These are phyloP conservation scores for Anneissia japonica DNA, from an alignment of 35 echinoderm and acorn worm genomes.

Conservation along the genomic window DNA sequence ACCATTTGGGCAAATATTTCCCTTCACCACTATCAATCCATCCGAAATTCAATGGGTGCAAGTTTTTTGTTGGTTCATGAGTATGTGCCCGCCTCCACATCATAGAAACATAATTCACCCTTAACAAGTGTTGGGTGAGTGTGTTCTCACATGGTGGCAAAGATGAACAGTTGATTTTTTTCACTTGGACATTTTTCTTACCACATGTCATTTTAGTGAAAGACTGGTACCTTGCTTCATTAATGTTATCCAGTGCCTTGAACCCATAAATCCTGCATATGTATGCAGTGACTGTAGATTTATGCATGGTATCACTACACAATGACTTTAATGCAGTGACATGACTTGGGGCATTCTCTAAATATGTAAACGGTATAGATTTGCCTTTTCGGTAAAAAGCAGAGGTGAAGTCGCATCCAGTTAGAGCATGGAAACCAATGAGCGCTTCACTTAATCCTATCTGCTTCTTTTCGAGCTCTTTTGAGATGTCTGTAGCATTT, in stretches of 20 bases:
- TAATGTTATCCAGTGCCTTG: constrained; percentile 15
- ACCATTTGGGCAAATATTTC: not conserved
- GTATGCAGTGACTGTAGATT: not conserved
- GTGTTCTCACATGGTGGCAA: constrained; percentile 31
- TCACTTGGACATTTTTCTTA: constrained; percentile 3
- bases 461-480: constrained; percentile 22
- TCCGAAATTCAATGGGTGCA: not conserved
- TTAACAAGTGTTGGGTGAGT: not conserved
- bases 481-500: constrained; percentile 43
- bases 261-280: constrained; percentile 24
- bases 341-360: constrained; percentile 19
- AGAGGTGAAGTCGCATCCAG: constrained; percentile 54
- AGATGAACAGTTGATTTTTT: constrained; percentile 38
- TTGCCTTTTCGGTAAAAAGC: constrained; percentile 49
- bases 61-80: not conserved
- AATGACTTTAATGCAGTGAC: constrained; percentile 12
- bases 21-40: not conserved
- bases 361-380: constrained; percentile 28
- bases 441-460: constrained; percentile 38
- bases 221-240: constrained; percentile 36
- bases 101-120: constrained; percentile 17
- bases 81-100: not conserved
- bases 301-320: not conserved
- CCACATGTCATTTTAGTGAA: constrained; percentile 4
- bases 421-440: constrained; percentile 40